Conservation (phyloP, 2,888 invertebrate species). For the Scaptomyza tumidula region DNA sequence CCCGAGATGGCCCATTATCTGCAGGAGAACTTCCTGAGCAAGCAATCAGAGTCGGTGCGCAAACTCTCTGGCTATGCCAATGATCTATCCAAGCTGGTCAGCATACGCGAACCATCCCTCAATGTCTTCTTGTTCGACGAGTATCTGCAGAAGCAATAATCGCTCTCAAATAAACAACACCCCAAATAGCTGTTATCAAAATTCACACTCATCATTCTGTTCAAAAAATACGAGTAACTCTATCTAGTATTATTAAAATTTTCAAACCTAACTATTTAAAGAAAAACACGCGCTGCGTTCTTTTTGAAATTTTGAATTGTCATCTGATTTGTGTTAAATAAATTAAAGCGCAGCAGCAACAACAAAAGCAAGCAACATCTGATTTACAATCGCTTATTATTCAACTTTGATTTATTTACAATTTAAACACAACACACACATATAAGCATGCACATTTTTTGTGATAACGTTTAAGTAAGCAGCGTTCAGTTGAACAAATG, state of each 20-base stretch:
- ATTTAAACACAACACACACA: conserved; percentile 24
- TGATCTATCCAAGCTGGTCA: conserved; percentile 89
- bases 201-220: conserved; percentile 41
- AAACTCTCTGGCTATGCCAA: conserved; percentile 89
- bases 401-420: conserved; percentile 54
- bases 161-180: conserved; percentile 23
- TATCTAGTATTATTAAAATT: conserved; percentile 46
- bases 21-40: conserved; percentile 90
- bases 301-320: conserved; percentile 51
- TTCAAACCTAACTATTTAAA: conserved; percentile 23
- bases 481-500: conserved; percentile 60
- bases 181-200: conserved; percentile 36
- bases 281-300: conserved; percentile 32
- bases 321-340: conserved; percentile 61
- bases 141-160: conserved; percentile 84
- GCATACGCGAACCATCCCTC: conserved; percentile 87
- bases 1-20: conserved; percentile 90
- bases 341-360: conserved; percentile 57
- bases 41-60: conserved; percentile 89
- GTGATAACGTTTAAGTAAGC: conserved; percentile 72
- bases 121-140: conserved; percentile 91
- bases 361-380: conserved; percentile 45
- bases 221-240: conserved; percentile 21
- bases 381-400: conserved; percentile 50
- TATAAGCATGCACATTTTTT: conserved; percentile 42